Evolutionary conservation across 2,888 invertebrate species (phyloP), one percentile per base, ranked within the genome.

Genomic region (Dolichomitus sp.): DNA sequence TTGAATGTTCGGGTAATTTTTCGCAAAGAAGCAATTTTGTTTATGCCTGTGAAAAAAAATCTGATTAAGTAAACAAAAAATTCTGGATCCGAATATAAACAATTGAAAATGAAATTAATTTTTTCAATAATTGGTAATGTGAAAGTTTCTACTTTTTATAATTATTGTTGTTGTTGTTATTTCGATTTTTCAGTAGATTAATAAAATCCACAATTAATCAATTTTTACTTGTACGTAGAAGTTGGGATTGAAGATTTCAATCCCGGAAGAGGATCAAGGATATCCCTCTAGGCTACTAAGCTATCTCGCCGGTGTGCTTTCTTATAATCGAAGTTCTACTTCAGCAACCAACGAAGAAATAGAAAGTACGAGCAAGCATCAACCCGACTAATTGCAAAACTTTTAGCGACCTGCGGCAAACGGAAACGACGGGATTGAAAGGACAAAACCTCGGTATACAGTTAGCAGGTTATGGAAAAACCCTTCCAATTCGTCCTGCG

Each of bases 361-460:
- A 66, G 61, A 48, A 54, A 19, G 52, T 30, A 54, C 63, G 54
- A 45, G 74, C 66, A 33, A 73, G 50, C 66, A 57, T 75, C 45
- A 33, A 1, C 48, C 63, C 37, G 63, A 82, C 80, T 85, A 85
- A 85, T 84, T 85, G 76, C 81, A 80, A 85, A 85, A 85, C 63
- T 85, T 85, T 84, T 73, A 66, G 76, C 69, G 76, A 84, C 75
- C 75, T 54, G 63, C 48, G 76, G 68, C 63, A 52, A 17, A 61
- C 42, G 14, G 37, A 54, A 30, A 52, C 19, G 40, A 42, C 19
- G 66, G 61, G 27, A 54, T 68, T 48, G 63, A 61, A 48, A 73
- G 73, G 37, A 9, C 14, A 37, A 42, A 63, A 42, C 66, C 69
- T 66, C 37, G 42, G 30, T 52, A 27, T 72, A 52, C n/a, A 30